A percentile compares a stretch with the other conserved stretches of the same genome.
Evolutionary conservation across 2,797 vertebrate genomes (phyloP).

Genomic region (Acrossocheilus fasciatus): DNA sequence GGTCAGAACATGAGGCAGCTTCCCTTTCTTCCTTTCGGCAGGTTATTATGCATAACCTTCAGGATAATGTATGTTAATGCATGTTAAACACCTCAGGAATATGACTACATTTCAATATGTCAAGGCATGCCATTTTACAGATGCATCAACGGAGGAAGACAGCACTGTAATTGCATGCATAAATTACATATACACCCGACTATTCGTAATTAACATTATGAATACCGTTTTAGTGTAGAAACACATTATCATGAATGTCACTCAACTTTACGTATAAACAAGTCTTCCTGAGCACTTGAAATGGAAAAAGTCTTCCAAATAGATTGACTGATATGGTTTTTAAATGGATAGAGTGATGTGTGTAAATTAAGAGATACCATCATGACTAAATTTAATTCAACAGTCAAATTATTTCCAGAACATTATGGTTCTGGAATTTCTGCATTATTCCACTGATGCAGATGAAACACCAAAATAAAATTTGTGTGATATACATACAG

Average conservation of each 20-base stretch:
- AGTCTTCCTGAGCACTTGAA: background rate
- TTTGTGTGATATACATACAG: background rate
- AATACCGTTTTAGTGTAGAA: background rate
- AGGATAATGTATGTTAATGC: slow-evolving; percentile 68
- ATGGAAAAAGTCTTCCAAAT: background rate
- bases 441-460: background rate
- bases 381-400: background rate
- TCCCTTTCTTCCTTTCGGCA: slow-evolving; percentile 7
- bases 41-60: slow-evolving; percentile 41
- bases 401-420: background rate
- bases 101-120: slow-evolving; percentile 64
- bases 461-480: background rate
- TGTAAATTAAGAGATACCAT: background rate
- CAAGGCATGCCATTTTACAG: slow-evolving; percentile 37
- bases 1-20: background rate
- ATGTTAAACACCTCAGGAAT: slow-evolving; percentile 47
- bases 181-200: background rate
- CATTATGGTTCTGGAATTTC: background rate
- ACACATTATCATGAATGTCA: slow-evolving; percentile 14
- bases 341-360: background rate
- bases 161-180: slow-evolving; percentile 33
- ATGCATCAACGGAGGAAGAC: slow-evolving; percentile 11
- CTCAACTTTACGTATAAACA: slow-evolving; percentile 4
- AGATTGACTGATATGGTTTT: background rate
- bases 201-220: background rate